A percentile compares a stretch with the other conserved stretches of the same genome.
Conservation (phyloP, 2,888 invertebrate genomes). For the Stenodera caucasica region DNA sequence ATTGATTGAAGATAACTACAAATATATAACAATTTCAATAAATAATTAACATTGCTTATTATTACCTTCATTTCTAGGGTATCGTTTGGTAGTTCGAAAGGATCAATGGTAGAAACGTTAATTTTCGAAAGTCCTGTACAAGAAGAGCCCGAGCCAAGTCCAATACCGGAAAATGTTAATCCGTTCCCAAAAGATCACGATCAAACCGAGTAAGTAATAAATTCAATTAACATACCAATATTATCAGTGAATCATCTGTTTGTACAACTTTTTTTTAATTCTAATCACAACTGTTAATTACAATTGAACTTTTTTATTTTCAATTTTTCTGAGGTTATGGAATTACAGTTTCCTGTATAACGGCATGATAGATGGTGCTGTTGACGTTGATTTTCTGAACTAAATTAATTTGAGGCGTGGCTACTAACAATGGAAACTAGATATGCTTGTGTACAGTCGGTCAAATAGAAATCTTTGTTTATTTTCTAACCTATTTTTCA, state of each 20-base stretch:
- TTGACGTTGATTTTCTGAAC: not conserved
- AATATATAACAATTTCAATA: not conserved
- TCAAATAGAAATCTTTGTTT: not conserved
- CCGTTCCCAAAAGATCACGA: conserved; percentile 55
- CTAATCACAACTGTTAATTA: too few relatives aligned
- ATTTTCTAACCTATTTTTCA: not conserved
- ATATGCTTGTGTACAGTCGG: not conserved
- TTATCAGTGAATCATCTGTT: too few relatives aligned
- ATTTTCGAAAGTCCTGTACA: conserved; percentile 86
- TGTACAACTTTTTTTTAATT: too few relatives aligned
- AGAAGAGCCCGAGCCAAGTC: conserved; percentile 76
- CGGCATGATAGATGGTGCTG: not conserved
- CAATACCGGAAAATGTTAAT: conserved; percentile 56
- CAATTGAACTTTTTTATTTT: not conserved
- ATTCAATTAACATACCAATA: not conserved
- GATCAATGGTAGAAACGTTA: conserved; percentile 92
- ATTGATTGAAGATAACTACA: conserved; percentile 1
- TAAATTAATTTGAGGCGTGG: conserved; percentile 21
- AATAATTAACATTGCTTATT: conserved; percentile 1
- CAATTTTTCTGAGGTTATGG: not conserved
- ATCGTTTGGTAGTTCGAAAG: conserved; percentile 91
- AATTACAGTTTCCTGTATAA: not conserved
- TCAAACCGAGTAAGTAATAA: conserved; percentile 61
- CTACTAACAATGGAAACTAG: not conserved
- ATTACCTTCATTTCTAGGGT: conserved; percentile 66